phyloP scores from a whole-genome alignment of 2,113 vertebrate genomes.

The Sander vitreus region DNA sequence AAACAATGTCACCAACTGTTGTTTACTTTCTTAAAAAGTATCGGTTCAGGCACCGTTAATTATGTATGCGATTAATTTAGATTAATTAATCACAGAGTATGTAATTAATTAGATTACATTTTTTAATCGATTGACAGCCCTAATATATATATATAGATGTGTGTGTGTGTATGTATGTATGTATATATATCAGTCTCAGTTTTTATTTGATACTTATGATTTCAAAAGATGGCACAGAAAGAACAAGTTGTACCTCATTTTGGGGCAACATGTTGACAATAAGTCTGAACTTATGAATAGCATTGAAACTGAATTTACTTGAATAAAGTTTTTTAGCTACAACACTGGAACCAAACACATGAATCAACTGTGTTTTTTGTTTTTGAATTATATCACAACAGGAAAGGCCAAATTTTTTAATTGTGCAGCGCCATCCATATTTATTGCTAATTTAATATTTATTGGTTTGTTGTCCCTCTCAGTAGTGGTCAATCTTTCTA shows the following conservation, averaged over 20 bases:
- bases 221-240: background rate
- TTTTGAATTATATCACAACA: background rate
- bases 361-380: conserved; percentile 8
- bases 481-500: conserved; percentile 67
- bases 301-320: conserved; percentile 18
- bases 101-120: too few relatives aligned
- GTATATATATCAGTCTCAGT: background rate
- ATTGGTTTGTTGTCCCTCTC: conserved; percentile 51
- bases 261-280: background rate
- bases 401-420: conserved; percentile 21
- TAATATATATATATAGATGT: too few relatives aligned
- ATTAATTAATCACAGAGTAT: too few relatives aligned
- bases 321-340: conserved; percentile 3
- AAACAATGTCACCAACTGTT: too few relatives aligned
- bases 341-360: conserved; percentile 36
- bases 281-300: conserved; percentile 10
- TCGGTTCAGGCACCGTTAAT: too few relatives aligned
- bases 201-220: conserved; percentile 13
- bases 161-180: too few relatives aligned
- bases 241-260: background rate
- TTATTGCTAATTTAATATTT: conserved; percentile 71
- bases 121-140: too few relatives aligned
- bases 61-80: too few relatives aligned
- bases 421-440: conserved; percentile 40
- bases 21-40: too few relatives aligned